Evolutionary conservation across 2,113 vertebrate genomes (phyloP).

Genomic region (Origma solitaria): DNA sequence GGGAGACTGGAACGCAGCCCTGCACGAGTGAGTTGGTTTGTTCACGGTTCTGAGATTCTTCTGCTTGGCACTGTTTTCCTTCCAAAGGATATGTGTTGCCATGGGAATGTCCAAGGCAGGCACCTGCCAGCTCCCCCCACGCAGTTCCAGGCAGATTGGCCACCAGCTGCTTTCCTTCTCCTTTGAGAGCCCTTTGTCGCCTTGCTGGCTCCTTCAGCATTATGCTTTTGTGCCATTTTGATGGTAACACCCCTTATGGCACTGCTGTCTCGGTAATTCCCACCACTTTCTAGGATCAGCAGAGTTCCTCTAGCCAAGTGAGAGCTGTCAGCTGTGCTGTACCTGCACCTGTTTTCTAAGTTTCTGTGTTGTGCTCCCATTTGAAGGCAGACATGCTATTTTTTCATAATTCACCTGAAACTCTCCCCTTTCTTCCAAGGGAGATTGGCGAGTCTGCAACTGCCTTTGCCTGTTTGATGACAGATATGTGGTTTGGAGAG

Average conservation of each 20-base stretch:
- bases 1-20: conserved; percentile 52
- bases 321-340: background rate
- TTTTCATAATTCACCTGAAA: background rate
- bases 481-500: conserved; percentile 79
- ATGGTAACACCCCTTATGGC: background rate
- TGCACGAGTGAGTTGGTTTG: conserved; percentile 68
- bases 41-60: background rate
- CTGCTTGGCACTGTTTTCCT: background rate
- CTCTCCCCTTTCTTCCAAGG: background rate
- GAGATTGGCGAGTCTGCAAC: conserved; percentile 54
- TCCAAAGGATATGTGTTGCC: fast-evolving
- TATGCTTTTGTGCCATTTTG: background rate
- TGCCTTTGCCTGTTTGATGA: conserved; percentile 75
- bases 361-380: background rate
- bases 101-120: background rate
- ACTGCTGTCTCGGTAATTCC: background rate
- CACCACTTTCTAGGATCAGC: background rate
- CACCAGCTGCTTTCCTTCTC: background rate
- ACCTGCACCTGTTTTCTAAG: background rate
- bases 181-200: background rate
- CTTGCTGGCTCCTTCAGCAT: background rate
- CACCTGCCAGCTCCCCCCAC: background rate
- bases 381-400: background rate
- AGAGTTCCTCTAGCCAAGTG: background rate
- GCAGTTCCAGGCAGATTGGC: background rate